Percentiles rank a stretch among this genome's conserved stretches.
phyloP scores from a whole-genome alignment of 2,888 invertebrate species.

The Melanargia galathea region DNA sequence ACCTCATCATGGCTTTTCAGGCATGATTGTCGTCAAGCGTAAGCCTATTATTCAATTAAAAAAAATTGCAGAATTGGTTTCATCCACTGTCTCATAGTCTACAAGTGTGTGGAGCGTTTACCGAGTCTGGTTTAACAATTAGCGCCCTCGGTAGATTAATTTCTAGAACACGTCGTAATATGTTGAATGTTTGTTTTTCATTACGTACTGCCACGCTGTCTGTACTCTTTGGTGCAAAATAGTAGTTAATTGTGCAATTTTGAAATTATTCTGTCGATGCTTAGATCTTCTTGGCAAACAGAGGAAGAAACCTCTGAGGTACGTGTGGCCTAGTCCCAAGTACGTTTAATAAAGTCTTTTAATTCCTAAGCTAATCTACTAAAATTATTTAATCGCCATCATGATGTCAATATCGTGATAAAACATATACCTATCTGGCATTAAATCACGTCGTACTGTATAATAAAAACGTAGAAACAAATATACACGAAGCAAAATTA shows the following conservation, averaged over 20 bases:
- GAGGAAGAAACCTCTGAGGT: too few species aligned
- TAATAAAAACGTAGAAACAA: background rate
- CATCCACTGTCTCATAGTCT: background rate
- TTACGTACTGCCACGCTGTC: constrained; percentile 1
- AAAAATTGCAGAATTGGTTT: background rate
- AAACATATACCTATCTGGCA: too few species aligned
- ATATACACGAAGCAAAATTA: constrained; percentile 1
- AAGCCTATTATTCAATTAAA: too few species aligned
- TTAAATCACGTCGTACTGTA: too few species aligned
- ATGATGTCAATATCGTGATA: too few species aligned
- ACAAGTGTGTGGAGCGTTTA: constrained; percentile 5
- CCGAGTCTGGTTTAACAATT: constrained; percentile 21
- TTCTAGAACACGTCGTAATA: constrained; percentile 6
- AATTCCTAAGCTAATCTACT: too few species aligned
- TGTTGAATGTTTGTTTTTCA: constrained; percentile 16
- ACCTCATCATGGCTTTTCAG: too few species aligned
- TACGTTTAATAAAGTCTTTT: too few species aligned
- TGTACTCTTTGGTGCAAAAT: background rate
- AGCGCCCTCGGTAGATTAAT: constrained; percentile 16
- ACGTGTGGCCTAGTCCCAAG: too few species aligned
- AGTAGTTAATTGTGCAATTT: background rate
- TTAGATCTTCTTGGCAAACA: background rate
- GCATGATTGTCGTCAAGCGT: too few species aligned
- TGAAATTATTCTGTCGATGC: background rate
- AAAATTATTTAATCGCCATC: too few species aligned